Evolutionary conservation across 2,888 invertebrate species (phyloP).

Genomic region (Suillia variegata): DNA sequence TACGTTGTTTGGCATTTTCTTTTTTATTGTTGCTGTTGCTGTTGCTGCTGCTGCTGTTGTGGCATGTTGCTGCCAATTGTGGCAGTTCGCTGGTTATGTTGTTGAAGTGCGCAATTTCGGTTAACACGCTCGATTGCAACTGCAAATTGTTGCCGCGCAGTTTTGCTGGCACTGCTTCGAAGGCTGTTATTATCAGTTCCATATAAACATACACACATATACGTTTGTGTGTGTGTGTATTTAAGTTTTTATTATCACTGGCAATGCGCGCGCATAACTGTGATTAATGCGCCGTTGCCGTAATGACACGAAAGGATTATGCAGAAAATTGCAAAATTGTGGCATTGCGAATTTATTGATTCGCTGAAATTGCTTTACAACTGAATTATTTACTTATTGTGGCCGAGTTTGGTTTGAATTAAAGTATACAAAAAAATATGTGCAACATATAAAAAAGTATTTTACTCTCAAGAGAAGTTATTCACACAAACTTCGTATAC

Average conservation of each 20-base stretch:
- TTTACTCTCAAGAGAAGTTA: too few species aligned
- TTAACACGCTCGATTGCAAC: background rate
- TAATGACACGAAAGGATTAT: background rate
- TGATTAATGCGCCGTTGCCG: background rate
- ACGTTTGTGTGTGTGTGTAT: background rate
- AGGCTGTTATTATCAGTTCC: background rate
- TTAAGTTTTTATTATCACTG: background rate
- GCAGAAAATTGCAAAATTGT: background rate
- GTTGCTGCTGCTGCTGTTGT: background rate
- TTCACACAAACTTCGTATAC: too few species aligned
- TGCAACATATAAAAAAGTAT: too few species aligned
- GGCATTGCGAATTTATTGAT: too few species aligned
- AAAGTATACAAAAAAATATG: too few species aligned
- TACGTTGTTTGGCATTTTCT: too few species aligned
- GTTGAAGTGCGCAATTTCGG: background rate
- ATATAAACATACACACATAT: background rate
- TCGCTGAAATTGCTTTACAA: too few species aligned
- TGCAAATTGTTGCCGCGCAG: background rate
- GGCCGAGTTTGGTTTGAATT: too few species aligned
- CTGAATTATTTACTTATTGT: too few species aligned
- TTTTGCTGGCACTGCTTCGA: background rate
- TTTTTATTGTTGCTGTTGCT: too few species aligned
- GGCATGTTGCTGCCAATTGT: too few species aligned
- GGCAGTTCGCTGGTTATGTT: too few species aligned
- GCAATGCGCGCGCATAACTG: background rate